These are phyloP conservation scores for Helicoverpa armigera DNA, from an alignment of 1,140 invertebrate species.

Conservation along the genomic window DNA sequence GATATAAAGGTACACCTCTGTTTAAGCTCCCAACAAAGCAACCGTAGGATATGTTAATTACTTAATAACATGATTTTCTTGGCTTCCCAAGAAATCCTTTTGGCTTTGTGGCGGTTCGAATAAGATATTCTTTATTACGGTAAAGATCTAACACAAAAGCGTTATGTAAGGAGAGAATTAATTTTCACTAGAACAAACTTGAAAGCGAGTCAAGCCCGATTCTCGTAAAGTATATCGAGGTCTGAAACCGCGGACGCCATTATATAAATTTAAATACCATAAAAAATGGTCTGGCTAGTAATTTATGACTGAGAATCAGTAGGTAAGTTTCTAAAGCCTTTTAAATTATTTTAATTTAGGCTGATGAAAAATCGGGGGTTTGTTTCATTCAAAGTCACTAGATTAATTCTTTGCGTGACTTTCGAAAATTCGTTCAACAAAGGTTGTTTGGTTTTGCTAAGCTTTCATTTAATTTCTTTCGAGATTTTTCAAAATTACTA, in stretches of 20 bases:
- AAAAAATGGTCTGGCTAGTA: slow-evolving; percentile 34
- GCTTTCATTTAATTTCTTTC: slow-evolving; percentile 7
- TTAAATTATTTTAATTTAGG: slow-evolving; percentile 29
- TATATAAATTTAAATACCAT: slow-evolving; percentile 10
- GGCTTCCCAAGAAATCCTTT: not conserved
- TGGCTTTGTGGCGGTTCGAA: slow-evolving; percentile 10
- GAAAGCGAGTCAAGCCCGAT: not conserved
- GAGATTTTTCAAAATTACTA: slow-evolving; percentile 4
- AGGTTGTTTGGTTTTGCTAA: slow-evolving; percentile 40
- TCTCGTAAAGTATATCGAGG: not conserved
- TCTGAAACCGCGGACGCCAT: not conserved
- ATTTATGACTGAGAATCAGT: slow-evolving; percentile 36
- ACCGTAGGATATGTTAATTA: no score
- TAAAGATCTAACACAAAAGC: not conserved
- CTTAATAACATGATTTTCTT: slow-evolving; percentile 33
- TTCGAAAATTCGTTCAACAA: slow-evolving; percentile 41
- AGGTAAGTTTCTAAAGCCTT: slow-evolving; percentile 43
- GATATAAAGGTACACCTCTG: no score
- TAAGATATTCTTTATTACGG: slow-evolving; percentile 37
- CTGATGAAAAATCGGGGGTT: slow-evolving; percentile 14
- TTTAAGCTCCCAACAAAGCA: no score
- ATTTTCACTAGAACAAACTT: slow-evolving; percentile 17
- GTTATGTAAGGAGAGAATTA: slow-evolving; percentile 21
- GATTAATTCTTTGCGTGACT: slow-evolving; percentile 55
- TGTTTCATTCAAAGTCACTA: slow-evolving; percentile 36